Percentiles rank a stretch among this genome's conserved stretches.
phyloP scores from a whole-genome alignment of 2,113 vertebrate genomes.

The Crotophaga sulcirostris region DNA sequence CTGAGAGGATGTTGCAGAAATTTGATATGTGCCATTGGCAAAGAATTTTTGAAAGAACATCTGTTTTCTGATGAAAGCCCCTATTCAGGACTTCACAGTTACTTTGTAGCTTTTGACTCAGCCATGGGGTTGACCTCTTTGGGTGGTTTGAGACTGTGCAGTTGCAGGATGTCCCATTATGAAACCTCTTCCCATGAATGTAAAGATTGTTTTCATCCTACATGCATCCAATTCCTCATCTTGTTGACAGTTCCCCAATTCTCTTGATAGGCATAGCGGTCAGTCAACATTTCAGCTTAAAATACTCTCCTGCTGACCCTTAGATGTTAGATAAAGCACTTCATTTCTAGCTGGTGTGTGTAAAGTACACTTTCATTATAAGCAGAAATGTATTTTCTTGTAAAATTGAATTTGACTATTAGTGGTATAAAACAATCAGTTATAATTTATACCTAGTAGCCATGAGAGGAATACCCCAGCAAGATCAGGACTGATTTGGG shows the following conservation, averaged over 20 bases:
- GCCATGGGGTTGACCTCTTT: not conserved
- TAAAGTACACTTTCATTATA: not conserved
- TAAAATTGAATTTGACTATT: not conserved
- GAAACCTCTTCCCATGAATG: constrained; percentile 19
- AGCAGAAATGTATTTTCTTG: not conserved
- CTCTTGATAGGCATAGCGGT: not conserved
- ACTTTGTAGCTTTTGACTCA: not conserved
- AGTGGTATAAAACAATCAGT: not conserved
- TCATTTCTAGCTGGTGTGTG: not conserved
- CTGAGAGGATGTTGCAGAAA: not conserved
- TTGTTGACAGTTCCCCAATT: not conserved
- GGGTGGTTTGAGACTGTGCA: not conserved
- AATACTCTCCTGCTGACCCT: not conserved
- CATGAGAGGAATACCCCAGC: not conserved
- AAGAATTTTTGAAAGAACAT: constrained; percentile 11
- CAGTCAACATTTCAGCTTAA: not conserved
- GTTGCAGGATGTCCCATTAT: not conserved
- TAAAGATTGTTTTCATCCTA: not conserved
- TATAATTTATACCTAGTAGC: not conserved
- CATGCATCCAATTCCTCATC: not conserved
- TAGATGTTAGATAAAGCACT: not conserved
- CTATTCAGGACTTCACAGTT: constrained; percentile 3
- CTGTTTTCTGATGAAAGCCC: constrained; percentile 43
- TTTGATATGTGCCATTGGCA: not conserved
- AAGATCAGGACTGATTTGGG: not conserved